phyloP scores from a whole-genome alignment of 2,888 invertebrate species.

The Chloromyia formosa region DNA sequence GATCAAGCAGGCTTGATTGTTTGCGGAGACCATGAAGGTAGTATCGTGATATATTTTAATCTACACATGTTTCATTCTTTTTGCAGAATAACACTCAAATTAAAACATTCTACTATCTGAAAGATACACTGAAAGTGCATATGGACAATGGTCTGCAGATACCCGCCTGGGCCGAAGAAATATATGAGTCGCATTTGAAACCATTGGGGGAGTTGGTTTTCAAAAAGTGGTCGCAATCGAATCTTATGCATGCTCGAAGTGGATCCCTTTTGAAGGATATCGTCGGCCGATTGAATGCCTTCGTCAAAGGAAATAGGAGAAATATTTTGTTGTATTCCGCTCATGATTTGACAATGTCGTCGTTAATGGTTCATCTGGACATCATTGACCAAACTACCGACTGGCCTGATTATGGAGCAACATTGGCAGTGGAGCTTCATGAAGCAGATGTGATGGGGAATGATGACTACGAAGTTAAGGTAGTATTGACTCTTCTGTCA shows the following conservation, averaged over 20 bases:
- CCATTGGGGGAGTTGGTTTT: background rate
- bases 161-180: constrained; percentile 74
- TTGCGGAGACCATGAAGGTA: too few species aligned
- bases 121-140: constrained; percentile 71
- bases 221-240: constrained; percentile 65
- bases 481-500: constrained; percentile 53
- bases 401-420: constrained; percentile 77
- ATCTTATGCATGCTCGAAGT: constrained; percentile 72
- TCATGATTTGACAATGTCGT: constrained; percentile 80
- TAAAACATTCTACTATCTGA: background rate
- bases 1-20: too few species aligned
- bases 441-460: constrained; percentile 55
- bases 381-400: constrained; percentile 65
- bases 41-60: too few species aligned
- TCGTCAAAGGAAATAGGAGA: constrained; percentile 63
- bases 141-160: constrained; percentile 70
- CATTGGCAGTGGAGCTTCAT: constrained; percentile 74
- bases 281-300: constrained; percentile 67
- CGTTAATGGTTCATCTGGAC: constrained; percentile 74
- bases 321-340: constrained; percentile 74
- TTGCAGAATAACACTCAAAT: background rate
- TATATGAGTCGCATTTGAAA: constrained; percentile 66
- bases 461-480: constrained; percentile 66
- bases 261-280: constrained; percentile 76
- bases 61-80: too few species aligned